Evolutionary conservation across 2,888 invertebrate species (phyloP).

Genomic region (Punctoribates punctum): DNA sequence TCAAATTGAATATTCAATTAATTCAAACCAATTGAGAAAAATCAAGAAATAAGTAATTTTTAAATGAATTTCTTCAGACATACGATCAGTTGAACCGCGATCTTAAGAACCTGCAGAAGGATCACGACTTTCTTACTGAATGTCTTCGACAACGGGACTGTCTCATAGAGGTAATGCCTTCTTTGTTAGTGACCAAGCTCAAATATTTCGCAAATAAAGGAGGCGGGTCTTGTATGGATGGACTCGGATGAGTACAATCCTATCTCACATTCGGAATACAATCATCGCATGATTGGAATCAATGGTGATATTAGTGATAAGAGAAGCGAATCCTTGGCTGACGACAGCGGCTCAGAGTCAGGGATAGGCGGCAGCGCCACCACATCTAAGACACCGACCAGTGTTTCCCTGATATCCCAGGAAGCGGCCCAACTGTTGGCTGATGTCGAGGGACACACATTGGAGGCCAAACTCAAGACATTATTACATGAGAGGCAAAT

Average conservation of each 20-base stretch:
- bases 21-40: too few species aligned
- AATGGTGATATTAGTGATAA: slow-evolving; percentile 36
- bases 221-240: slow-evolving; percentile 53
- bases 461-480: slow-evolving; percentile 28
- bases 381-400: slow-evolving; percentile 20
- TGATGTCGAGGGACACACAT: slow-evolving; percentile 26
- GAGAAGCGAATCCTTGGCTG: slow-evolving; percentile 5
- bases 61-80: slow-evolving; percentile 61
- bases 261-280: neutral
- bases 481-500: neutral
- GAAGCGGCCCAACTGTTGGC: slow-evolving; percentile 35
- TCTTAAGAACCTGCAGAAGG: slow-evolving; percentile 67
- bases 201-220: slow-evolving; percentile 46
- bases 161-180: slow-evolving; percentile 64
- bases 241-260: slow-evolving; percentile 21
- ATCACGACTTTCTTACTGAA: slow-evolving; percentile 69
- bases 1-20: too few species aligned
- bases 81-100: slow-evolving; percentile 79
- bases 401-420: slow-evolving; percentile 24
- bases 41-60: too few species aligned
- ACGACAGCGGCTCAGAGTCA: slow-evolving; percentile 25
- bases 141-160: slow-evolving; percentile 83
- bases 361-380: neutral
- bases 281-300: neutral
- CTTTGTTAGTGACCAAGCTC: too few species aligned